These are phyloP conservation scores for Dissostichus mawsoni DNA, from an alignment of 2,113 vertebrate species.

Conservation along the genomic window DNA sequence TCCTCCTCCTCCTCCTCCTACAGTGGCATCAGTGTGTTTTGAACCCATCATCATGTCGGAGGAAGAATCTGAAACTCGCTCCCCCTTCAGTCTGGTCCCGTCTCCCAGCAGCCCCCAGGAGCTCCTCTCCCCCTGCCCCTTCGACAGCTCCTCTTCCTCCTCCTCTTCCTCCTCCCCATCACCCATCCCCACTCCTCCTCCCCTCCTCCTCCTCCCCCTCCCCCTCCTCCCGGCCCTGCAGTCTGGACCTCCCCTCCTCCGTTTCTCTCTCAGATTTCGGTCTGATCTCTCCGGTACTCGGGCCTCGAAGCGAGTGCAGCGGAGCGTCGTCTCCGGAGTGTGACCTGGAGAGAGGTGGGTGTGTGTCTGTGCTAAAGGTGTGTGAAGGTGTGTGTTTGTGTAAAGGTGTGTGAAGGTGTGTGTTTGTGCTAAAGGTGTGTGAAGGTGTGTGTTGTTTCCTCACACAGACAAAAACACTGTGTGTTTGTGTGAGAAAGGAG, in stretches of 20 bases:
- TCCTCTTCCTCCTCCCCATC: constrained; percentile 69
- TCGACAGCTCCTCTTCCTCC: constrained; percentile 75
- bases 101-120: constrained; percentile 90
- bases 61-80: constrained; percentile 93
- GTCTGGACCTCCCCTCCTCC: constrained; percentile 91
- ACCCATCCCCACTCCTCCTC: constrained; percentile 47
- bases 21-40: constrained; percentile 94
- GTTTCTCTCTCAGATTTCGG: constrained; percentile 93
- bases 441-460: background rate
- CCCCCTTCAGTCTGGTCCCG: constrained; percentile 91
- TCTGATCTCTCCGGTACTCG: constrained; percentile 91
- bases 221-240: constrained; percentile 85
- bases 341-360: constrained; percentile 91
- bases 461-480: too few relatives aligned
- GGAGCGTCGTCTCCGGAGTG: constrained; percentile 97
- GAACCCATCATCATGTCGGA: constrained; percentile 87
- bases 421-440: too few relatives aligned
- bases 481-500: too few relatives aligned
- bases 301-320: constrained; percentile 96
- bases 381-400: background rate
- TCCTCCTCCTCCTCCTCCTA: constrained; percentile 15
- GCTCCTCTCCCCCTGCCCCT: constrained; percentile 81
- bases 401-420: too few relatives aligned
- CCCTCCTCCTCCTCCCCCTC: too few relatives aligned
- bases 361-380: too few relatives aligned